A percentile compares a stretch with the other conserved stretches of the same genome.
phyloP scores from a whole-genome alignment of 2,797 vertebrate species.

The Anguilla marmorata region DNA sequence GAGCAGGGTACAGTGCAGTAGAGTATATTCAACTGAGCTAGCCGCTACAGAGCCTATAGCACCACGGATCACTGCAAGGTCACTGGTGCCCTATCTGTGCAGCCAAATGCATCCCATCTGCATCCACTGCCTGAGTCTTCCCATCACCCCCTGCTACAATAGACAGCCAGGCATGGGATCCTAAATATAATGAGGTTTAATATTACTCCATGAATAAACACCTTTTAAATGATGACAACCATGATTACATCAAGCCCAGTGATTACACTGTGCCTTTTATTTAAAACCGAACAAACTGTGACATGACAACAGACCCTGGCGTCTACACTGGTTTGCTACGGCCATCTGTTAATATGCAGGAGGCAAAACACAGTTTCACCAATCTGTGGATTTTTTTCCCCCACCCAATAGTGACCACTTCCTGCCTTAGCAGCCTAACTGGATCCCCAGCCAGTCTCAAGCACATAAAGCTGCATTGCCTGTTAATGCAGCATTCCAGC shows the following conservation, averaged over 20 bases:
- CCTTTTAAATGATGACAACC: background rate
- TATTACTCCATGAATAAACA: background rate
- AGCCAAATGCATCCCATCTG: background rate
- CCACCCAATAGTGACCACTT: background rate
- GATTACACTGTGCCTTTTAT: background rate
- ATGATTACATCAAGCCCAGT: background rate
- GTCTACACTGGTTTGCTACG: background rate
- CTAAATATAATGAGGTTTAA: background rate
- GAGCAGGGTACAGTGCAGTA: too few species aligned
- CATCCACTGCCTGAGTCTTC: background rate
- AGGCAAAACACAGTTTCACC: background rate
- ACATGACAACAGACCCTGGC: background rate
- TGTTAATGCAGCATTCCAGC: background rate
- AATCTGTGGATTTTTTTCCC: background rate
- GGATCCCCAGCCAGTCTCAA: background rate
- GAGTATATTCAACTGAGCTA: too few species aligned
- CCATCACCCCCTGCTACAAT: background rate
- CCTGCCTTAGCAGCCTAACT: background rate
- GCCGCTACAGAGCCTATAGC: too few species aligned
- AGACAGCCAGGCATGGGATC: background rate
- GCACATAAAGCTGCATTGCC: background rate
- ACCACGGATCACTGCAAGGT: background rate
- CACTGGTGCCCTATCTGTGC: background rate
- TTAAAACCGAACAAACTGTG: background rate
- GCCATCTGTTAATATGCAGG: background rate